Conservation (phyloP, 2,113 vertebrate species). For the Stigmatopora nigra region DNA sequence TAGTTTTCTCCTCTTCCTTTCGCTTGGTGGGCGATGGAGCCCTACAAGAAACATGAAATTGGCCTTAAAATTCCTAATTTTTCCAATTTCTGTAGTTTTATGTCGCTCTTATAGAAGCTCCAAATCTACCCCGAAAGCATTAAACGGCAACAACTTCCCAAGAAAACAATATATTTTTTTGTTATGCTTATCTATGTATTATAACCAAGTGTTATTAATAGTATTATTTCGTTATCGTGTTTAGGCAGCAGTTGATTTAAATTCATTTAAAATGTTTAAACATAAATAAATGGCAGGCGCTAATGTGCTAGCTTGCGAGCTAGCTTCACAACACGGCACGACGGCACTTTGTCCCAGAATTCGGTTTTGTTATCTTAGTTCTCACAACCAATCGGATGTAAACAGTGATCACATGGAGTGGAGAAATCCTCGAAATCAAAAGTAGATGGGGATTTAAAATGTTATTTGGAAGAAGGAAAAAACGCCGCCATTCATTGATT, state of each 20-base stretch:
- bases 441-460: not conserved
- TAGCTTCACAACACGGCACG: not conserved
- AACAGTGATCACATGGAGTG: too few species aligned
- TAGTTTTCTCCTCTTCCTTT: slow-evolving; percentile 91
- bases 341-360: not conserved
- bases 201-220: too few species aligned
- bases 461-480: too few species aligned
- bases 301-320: not conserved
- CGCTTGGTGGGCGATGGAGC: slow-evolving; percentile 94
- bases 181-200: too few species aligned
- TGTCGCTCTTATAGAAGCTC: too few species aligned
- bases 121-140: too few species aligned
- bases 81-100: too few species aligned
- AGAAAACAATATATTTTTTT: too few species aligned
- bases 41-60: slow-evolving; percentile 58
- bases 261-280: not conserved
- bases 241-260: too few species aligned
- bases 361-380: not conserved
- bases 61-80: too few species aligned
- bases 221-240: not conserved
- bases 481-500: slow-evolving; percentile 34
- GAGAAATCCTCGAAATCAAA: not conserved
- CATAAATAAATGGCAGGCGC: not conserved
- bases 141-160: too few species aligned
- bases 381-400: not conserved